phyloP scores from a whole-genome alignment of 2,888 invertebrate species.

The Pristionchus exspectatus region DNA sequence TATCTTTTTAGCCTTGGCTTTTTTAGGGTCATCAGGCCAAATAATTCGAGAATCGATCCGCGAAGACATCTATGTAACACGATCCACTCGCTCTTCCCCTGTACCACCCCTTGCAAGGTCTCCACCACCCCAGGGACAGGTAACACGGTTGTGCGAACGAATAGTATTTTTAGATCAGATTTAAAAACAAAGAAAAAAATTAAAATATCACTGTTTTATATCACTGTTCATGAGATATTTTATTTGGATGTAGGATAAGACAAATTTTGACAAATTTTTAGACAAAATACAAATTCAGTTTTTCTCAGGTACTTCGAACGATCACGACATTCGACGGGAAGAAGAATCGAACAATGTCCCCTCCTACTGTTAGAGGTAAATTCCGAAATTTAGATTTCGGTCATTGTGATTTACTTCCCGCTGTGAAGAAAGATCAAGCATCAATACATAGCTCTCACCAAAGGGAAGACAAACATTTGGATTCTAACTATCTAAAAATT shows the following conservation, averaged over 20 bases:
- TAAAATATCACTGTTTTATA: too few species aligned
- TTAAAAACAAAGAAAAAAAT: too few species aligned
- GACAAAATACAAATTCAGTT: neutral
- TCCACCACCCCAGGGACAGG: slow-evolving; percentile 45
- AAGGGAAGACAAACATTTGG: too few species aligned
- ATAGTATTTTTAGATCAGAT: too few species aligned
- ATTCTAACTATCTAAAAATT: too few species aligned
- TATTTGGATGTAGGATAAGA: too few species aligned
- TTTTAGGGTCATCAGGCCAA: neutral
- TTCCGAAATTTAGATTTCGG: neutral
- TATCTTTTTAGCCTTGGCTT: too few species aligned
- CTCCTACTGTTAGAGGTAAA: slow-evolving; percentile 24
- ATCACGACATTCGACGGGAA: slow-evolving; percentile 49
- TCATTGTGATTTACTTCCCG: too few species aligned
- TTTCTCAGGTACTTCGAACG: slow-evolving; percentile 40
- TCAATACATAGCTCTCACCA: too few species aligned
- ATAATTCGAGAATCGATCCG: slow-evolving; percentile 45
- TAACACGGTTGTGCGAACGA: neutral
- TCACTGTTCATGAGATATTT: too few species aligned
- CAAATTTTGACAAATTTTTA: too few species aligned
- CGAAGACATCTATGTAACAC: slow-evolving; percentile 47
- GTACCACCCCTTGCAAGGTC: neutral
- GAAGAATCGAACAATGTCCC: slow-evolving; percentile 9
- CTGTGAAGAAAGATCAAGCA: too few species aligned
- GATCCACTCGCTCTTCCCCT: slow-evolving; percentile 10